phyloP scores from a whole-genome alignment of 2,888 invertebrate species.

The Podabrus alpinus region DNA sequence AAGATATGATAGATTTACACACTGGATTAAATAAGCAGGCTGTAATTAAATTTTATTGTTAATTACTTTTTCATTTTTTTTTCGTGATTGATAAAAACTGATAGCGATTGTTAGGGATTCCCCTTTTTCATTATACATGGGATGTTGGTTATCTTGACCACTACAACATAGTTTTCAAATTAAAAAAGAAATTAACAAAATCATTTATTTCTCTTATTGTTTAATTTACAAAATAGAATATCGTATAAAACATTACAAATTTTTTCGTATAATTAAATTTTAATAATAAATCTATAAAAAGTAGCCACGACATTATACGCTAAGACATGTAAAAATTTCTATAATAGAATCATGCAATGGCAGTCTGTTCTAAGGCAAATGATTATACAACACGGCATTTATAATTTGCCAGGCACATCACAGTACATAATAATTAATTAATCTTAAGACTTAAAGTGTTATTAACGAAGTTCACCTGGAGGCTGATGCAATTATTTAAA shows the following conservation, averaged over 20 bases:
- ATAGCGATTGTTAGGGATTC: not conserved
- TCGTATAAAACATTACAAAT: slow-evolving; percentile 1
- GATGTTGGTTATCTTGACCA: not conserved
- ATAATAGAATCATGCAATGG: slow-evolving; percentile 18
- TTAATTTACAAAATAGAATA: not conserved
- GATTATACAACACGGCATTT: slow-evolving; percentile 23
- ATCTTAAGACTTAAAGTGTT: not conserved
- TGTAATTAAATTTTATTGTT: not conserved
- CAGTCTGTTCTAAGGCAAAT: slow-evolving; percentile 34
- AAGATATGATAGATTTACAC: not conserved
- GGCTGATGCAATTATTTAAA: not conserved
- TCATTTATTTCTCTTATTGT: not conserved
- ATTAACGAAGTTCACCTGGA: not conserved
- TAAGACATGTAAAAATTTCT: slow-evolving; percentile 21
- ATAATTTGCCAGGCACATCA: slow-evolving; percentile 35
- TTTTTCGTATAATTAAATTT: not conserved
- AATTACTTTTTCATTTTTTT: not conserved
- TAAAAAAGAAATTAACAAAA: not conserved
- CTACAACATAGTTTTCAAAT: no score
- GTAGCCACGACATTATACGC: slow-evolving; percentile 8
- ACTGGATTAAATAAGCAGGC: not conserved
- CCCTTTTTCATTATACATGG: not conserved
- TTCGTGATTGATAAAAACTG: not conserved
- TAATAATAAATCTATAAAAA: not conserved
- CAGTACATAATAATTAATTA: slow-evolving; percentile 22